phyloP scores from a whole-genome alignment of 2,888 invertebrate genomes.

The Chromoteleia sp. region DNA sequence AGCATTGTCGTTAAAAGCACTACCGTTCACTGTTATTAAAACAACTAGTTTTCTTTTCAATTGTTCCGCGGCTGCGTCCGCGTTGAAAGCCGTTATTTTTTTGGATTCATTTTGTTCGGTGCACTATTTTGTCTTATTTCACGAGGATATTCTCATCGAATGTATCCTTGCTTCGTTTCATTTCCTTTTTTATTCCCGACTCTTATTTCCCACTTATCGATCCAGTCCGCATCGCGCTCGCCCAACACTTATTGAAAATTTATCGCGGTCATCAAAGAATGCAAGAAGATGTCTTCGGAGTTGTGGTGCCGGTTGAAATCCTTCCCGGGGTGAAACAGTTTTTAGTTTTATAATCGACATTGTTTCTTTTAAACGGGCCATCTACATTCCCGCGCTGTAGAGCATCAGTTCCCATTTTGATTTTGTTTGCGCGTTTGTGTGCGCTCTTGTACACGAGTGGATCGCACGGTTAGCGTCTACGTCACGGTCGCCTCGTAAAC shows the following conservation, averaged over 20 bases:
- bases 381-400: slow-evolving; percentile 63
- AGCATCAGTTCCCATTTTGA: slow-evolving; percentile 67
- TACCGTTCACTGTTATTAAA: too few relatives aligned
- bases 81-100: too few relatives aligned
- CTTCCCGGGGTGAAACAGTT: slow-evolving; percentile 49
- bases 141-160: neutral
- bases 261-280: slow-evolving; percentile 31
- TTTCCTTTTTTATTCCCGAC: neutral
- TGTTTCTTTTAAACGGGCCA: slow-evolving; percentile 64
- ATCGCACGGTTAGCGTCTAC: slow-evolving; percentile 56
- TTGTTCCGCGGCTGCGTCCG: too few relatives aligned
- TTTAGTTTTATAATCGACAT: slow-evolving; percentile 64
- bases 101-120: too few relatives aligned
- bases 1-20: too few relatives aligned
- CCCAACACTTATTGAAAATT: slow-evolving; percentile 44
- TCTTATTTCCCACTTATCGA: slow-evolving; percentile 44
- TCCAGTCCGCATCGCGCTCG: slow-evolving; percentile 8
- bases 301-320: slow-evolving; percentile 10
- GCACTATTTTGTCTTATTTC: too few relatives aligned
- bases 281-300: slow-evolving; percentile 19
- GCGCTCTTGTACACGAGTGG: slow-evolving; percentile 34
- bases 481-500: slow-evolving; percentile 67
- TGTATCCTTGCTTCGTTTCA: neutral
- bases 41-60: too few relatives aligned
- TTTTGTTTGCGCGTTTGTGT: slow-evolving; percentile 48